phyloP scores from a whole-genome alignment of 2,888 invertebrate genomes.

The Nomada lathburiana region DNA sequence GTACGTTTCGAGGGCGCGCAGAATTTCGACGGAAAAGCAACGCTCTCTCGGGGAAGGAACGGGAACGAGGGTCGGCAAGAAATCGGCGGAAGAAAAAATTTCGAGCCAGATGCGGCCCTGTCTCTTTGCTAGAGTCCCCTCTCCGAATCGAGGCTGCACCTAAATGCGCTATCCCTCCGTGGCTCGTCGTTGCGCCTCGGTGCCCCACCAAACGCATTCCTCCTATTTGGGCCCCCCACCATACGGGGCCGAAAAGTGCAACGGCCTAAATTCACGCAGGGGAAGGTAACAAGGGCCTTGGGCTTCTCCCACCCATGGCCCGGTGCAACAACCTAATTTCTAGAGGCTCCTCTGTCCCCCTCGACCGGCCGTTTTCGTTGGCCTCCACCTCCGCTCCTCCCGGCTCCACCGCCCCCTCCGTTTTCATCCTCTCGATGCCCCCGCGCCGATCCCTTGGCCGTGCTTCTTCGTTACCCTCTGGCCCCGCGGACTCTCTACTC shows the following conservation, averaged over 20 bases:
- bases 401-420: slow-evolving; percentile 57
- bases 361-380: slow-evolving; percentile 44
- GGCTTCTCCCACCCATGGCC: slow-evolving; percentile 76
- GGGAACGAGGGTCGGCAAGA: slow-evolving; percentile 33
- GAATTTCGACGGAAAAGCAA: slow-evolving; percentile 42
- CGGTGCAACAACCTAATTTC: slow-evolving; percentile 85
- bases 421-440: slow-evolving; percentile 59
- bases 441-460: slow-evolving; percentile 45
- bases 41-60: slow-evolving; percentile 20
- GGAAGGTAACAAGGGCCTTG: slow-evolving; percentile 83
- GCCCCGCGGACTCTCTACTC: slow-evolving; percentile 43
- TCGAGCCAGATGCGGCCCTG: slow-evolving; percentile 81
- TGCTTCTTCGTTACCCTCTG: slow-evolving; percentile 50
- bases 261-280: slow-evolving; percentile 84
- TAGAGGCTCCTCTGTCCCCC: slow-evolving; percentile 79
- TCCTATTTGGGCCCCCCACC: slow-evolving; percentile 83
- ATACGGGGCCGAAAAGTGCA: slow-evolving; percentile 83
- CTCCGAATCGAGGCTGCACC: slow-evolving; percentile 75
- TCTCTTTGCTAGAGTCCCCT: slow-evolving; percentile 83
- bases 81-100: slow-evolving; percentile 56
- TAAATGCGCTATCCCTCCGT: slow-evolving; percentile 82
- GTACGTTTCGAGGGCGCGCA: not conserved
- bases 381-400: slow-evolving; percentile 40
- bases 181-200: slow-evolving; percentile 71
- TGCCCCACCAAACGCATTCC: slow-evolving; percentile 77